These are phyloP conservation scores for Solenopsis fugax DNA, from an alignment of 1,140 invertebrate genomes.

Conservation along the genomic window DNA sequence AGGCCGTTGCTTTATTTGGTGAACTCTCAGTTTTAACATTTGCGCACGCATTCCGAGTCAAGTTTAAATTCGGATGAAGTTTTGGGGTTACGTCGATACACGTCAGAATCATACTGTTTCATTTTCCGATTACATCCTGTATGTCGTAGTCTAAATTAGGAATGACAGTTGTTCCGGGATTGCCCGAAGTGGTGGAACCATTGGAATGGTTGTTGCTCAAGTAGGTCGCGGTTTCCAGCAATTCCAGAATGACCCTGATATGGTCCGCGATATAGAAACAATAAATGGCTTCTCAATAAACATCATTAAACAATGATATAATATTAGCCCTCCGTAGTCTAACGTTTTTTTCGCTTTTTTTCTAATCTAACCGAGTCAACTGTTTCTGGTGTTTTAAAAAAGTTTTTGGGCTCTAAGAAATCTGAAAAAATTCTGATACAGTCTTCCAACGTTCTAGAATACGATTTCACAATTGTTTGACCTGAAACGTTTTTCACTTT, in stretches of 20 bases:
- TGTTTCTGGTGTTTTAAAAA: no score
- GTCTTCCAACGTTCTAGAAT: no score
- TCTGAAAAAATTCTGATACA: no score
- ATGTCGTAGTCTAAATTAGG: background rate
- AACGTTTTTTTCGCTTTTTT: no score
- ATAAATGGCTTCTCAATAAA: background rate
- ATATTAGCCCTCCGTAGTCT: no score
- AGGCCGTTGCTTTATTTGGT: background rate
- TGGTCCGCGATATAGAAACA: background rate
- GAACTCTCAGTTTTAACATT: background rate
- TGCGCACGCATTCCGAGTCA: background rate
- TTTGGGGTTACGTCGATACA: background rate
- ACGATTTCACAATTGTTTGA: no score
- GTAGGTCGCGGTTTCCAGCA: conserved; percentile 9
- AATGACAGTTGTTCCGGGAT: conserved; percentile 19
- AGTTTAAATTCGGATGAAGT: conserved; percentile 14
- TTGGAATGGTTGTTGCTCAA: conserved; percentile 22
- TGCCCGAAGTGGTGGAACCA: background rate
- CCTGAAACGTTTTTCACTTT: no score
- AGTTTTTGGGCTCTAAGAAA: no score
- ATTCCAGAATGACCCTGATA: background rate
- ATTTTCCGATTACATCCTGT: conserved; percentile 7
- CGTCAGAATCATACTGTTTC: background rate
- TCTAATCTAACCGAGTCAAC: no score
- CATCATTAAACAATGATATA: no score